Evolutionary conservation across 2,888 invertebrate genomes (phyloP), one percentile per base, ranked within the genome.

Genomic region (Charanyca ferruginea): DNA sequence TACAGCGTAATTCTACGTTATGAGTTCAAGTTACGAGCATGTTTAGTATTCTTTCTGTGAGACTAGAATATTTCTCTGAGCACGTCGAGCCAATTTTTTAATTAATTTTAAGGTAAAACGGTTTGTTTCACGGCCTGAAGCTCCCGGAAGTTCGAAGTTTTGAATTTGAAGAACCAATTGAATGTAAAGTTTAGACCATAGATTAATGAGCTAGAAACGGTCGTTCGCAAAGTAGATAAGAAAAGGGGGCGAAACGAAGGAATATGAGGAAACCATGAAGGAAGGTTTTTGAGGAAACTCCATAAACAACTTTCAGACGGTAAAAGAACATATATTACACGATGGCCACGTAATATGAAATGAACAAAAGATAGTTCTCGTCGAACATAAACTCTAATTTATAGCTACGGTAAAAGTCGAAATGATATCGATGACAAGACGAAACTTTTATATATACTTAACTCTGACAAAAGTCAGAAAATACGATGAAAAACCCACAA

Each of bases 1-100:
- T 73, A 75, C 63, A 59, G 61, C 54, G 67, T 62, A 41, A 66
- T 77, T 66, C 42, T 58, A 58, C 9, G 47, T 72, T 72, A 77
- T 62, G 61, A 72, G 61, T 32, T 25, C 38, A 48, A 18, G 58
- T 75, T 72, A 72, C 54, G 58, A 66, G 61, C 59, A 23, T 59
- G 67, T 59, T 59, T 62, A 61, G 71, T 71, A 61, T 72, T 62
- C 49, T 71, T 72, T 71, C 32, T 59, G 42, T 38, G 23, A 54
- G 22, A 35, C 51, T 66, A 44, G 47, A 71, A 71, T 48, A 66
- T 66, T 41, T 54, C n/a, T n/a, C n/a, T 42, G 13, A 49, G 52
- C 23, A 23, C 23, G 38, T 35, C 5, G 9, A 73, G 35, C n/a
- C 3, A 20, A n/a, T 32, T 32, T 65, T 42, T 45, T 11, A 53